Conservation (phyloP, 2,888 invertebrate species). For the Steromphala cineraria region DNA sequence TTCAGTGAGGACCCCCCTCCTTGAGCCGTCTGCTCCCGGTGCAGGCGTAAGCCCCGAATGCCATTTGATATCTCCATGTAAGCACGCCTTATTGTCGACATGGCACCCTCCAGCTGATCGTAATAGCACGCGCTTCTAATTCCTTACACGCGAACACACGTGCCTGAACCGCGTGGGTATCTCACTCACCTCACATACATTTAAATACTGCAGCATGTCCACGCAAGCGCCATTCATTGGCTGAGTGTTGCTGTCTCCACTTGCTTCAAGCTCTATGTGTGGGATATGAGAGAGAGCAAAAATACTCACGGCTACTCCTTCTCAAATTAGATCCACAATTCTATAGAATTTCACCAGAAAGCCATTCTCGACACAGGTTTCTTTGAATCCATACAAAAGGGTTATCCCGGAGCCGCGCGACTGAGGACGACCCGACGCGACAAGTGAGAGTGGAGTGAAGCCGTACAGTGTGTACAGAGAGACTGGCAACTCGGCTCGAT, state of each 20-base stretch:
- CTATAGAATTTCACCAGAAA: no score
- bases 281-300: no score
- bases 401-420: no score
- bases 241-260: neutral
- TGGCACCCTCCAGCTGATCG: conserved; percentile 30
- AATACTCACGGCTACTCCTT: no score
- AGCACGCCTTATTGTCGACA: conserved; percentile 74
- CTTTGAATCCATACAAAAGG: no score
- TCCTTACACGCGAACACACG: neutral
- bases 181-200: neutral
- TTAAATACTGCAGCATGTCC: conserved; percentile 11
- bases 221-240: neutral
- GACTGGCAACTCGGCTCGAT: no score
- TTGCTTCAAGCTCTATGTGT: no score
- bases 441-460: no score
- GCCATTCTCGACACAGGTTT: no score
- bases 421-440: no score
- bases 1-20: conserved; percentile 22
- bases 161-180: neutral
- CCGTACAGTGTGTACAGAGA: no score
- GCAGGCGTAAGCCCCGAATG: conserved; percentile 70
- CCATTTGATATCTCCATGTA: conserved; percentile 75
- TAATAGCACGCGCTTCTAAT: neutral
- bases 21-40: conserved; percentile 48
- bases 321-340: no score